Percentiles rank a stretch among this genome's conserved stretches.
phyloP scores from a whole-genome alignment of 2,797 vertebrate species.

The Tokudaia tokunoshimensis region DNA sequence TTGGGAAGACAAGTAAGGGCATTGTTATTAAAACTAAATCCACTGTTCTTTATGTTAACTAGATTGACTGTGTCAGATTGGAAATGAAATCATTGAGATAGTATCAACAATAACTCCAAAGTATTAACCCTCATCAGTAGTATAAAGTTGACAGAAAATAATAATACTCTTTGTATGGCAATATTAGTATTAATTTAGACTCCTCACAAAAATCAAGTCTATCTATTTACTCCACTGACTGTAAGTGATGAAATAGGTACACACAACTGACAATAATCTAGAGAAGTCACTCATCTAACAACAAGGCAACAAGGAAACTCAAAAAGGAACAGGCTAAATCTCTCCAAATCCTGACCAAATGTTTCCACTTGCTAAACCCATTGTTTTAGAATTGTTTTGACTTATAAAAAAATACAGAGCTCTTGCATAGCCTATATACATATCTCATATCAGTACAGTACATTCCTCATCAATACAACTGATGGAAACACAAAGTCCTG shows the following conservation, averaged over 20 bases:
- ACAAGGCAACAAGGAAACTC: neutral
- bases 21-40: conserved; percentile 34
- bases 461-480: neutral
- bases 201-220: conserved; percentile 13
- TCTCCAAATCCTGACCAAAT: neutral
- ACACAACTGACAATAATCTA: neutral
- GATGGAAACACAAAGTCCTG: neutral
- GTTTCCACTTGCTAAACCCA: conserved; percentile 13
- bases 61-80: neutral
- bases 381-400: conserved; percentile 45
- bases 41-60: neutral
- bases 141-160: neutral
- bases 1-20: neutral
- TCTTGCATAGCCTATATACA: neutral
- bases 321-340: conserved; percentile 12
- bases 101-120: conserved; percentile 4
- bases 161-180: conserved; percentile 8
- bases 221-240: neutral
- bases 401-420: neutral
- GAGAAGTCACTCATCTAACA: neutral
- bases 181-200: neutral
- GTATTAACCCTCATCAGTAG: neutral
- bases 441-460: neutral
- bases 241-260: neutral
- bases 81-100: neutral